Base-by-base conservation (phyloP, 2,888 invertebrate species). In the Agrilus mali region DNA sequence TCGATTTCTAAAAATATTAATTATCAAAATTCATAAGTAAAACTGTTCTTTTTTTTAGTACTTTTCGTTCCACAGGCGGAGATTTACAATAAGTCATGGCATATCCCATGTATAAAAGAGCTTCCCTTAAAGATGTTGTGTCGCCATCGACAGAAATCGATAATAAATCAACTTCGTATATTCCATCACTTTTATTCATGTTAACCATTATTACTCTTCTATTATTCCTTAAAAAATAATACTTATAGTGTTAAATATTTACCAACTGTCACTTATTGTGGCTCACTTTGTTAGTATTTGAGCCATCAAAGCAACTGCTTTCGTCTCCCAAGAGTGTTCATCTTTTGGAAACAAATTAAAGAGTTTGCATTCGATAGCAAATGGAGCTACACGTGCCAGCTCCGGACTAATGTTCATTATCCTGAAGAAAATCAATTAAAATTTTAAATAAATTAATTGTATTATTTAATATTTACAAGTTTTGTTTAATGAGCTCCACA, bases 241-340 rank as follows among this genome's bases (percentile, higher is more conserved):
- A 27, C 10, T 22, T 22, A 17, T 17, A 4, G 22, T 22, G 22
- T 6, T 17, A 4, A 17, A 3, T 22, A 22, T 6, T 7, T 6
- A 22, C 22, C 7, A 4, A 22, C 7, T 22, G 7, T 7, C 6
- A 3, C 6, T 6, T 7, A 47, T 7, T 37, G 40, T 35, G 38
- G 16, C 69, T 62, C 66, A 80, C 78, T 75, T 75, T 56, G 74
- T 71, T 16, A 79, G 67, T 37, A 81, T 73, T 52, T 73, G 72
- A 22, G 73, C 71, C 50, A 82, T 71, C 12, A 76, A 65, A 16
- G 68, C 59, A 4, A 70, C 67, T 22, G 78, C 76, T 5, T 73
- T 72, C n/a, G 65, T 59, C 7, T 64, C 61, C 79, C 80, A 78
- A 6, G 17, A 17, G 7, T 55, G 46, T 1, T 69, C 66, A 2